Conservation (phyloP, 1,140 invertebrate genomes). For the Helicoverpa zea region DNA sequence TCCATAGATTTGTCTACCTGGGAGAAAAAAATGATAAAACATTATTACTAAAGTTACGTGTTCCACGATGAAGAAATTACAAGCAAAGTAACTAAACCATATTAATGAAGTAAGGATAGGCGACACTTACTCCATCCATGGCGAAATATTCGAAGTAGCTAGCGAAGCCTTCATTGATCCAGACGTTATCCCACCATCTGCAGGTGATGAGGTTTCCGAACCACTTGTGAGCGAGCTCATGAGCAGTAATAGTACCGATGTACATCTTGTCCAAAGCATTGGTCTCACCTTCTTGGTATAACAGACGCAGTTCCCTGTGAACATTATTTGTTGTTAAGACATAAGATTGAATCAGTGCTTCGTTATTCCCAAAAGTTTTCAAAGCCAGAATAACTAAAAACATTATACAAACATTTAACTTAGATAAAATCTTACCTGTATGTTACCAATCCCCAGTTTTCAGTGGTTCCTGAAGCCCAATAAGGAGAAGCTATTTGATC, state of each 20-base stretch:
- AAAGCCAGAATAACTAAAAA: too few species aligned
- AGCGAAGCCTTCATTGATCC: slow-evolving; percentile 95
- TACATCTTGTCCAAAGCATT: slow-evolving; percentile 74
- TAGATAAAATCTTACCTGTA: slow-evolving; percentile 78
- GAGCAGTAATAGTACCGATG: slow-evolving; percentile 87
- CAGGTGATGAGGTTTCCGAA: slow-evolving; percentile 88
- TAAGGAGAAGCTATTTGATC: slow-evolving; percentile 92
- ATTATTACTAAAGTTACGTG: neutral
- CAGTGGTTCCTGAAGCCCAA: slow-evolving; percentile 90
- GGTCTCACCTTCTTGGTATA: slow-evolving; percentile 75
- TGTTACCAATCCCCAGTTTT: slow-evolving; percentile 92
- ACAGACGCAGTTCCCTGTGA: slow-evolving; percentile 73
- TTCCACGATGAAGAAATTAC: neutral
- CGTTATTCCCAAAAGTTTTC: too few species aligned
- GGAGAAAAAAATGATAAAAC: neutral
- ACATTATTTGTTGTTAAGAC: neutral
- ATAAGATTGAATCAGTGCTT: neutral
- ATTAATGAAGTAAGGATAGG: neutral
- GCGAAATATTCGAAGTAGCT: slow-evolving; percentile 92
- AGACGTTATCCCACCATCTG: slow-evolving; percentile 88
- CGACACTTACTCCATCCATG: slow-evolving; percentile 86
- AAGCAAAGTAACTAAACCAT: neutral
- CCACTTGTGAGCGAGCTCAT: slow-evolving; percentile 87
- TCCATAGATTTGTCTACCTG: slow-evolving; percentile 71
- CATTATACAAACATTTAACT: neutral